These are phyloP conservation scores for Cynopterus sphinx DNA, from an alignment of 2,797 vertebrate genomes.

Conservation along the genomic window DNA sequence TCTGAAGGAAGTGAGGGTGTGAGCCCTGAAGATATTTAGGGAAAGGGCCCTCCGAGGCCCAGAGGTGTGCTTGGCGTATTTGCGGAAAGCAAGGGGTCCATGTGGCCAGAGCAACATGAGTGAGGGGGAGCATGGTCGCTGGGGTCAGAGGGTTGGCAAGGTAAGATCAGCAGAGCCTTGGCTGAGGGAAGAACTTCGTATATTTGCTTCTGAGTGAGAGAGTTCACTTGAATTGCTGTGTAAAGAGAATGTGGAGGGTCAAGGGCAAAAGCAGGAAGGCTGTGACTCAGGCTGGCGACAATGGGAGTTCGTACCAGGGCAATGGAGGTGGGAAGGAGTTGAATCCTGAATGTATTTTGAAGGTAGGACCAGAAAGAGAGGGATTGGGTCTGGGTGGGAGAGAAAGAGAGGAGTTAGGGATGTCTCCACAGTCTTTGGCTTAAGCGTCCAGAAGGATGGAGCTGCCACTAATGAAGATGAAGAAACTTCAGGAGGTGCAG, in stretches of 20 bases:
- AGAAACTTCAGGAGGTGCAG: neutral
- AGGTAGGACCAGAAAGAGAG: neutral
- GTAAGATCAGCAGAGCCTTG: neutral
- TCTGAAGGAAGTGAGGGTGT: neutral
- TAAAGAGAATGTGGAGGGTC: neutral
- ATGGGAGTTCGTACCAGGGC: neutral
- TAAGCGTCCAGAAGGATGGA: neutral
- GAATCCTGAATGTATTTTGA: neutral
- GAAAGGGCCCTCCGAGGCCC: neutral
- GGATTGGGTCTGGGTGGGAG: neutral
- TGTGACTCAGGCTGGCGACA: neutral
- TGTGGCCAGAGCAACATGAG: neutral
- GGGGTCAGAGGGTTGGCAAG: neutral
- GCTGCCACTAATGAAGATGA: neutral
- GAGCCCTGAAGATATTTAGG: neutral
- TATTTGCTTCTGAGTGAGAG: neutral
- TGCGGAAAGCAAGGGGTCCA: neutral
- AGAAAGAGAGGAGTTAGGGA: neutral
- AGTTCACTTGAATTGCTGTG: neutral
- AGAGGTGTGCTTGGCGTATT: neutral
- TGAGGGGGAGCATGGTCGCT: neutral
- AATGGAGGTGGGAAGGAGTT: neutral
- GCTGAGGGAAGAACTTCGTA: neutral
- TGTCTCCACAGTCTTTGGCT: neutral
- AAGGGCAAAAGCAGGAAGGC: neutral